phyloP scores from a whole-genome alignment of 2,113 vertebrate species.

The Thinocorus orbignyianus region DNA sequence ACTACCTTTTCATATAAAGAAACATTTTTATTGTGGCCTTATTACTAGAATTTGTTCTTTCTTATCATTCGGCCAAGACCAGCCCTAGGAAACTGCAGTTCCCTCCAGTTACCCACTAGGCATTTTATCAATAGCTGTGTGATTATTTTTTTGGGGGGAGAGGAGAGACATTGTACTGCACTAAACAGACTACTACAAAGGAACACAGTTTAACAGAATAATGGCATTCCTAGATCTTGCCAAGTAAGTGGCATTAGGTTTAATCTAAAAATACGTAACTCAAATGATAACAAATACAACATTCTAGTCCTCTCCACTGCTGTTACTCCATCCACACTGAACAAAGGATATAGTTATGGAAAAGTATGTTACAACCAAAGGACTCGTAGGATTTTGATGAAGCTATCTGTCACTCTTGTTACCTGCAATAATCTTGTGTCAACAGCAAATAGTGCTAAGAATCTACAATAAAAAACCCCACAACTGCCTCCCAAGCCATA shows the following conservation, averaged over 20 bases:
- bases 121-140: neutral
- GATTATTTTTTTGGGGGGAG: neutral
- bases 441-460: neutral
- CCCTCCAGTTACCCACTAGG: neutral
- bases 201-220: neutral
- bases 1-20: neutral
- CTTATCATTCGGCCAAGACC: neutral
- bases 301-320: neutral
- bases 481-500: neutral
- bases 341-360: neutral
- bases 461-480: neutral
- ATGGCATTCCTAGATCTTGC: neutral
- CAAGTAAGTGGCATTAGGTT: neutral
- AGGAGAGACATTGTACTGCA: neutral
- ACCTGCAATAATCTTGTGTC: neutral
- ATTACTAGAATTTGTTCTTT: neutral
- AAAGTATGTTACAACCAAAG: neutral
- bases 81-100: neutral
- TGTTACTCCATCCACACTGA: neutral
- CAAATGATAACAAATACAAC: neutral
- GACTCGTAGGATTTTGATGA: neutral
- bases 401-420: neutral
- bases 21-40: neutral
- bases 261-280: constrained; percentile 24
- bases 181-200: neutral